Percentiles rank a stretch among this genome's conserved stretches.
phyloP scores from a whole-genome alignment of 2,113 vertebrate genomes.

The Pandion haliaetus region DNA sequence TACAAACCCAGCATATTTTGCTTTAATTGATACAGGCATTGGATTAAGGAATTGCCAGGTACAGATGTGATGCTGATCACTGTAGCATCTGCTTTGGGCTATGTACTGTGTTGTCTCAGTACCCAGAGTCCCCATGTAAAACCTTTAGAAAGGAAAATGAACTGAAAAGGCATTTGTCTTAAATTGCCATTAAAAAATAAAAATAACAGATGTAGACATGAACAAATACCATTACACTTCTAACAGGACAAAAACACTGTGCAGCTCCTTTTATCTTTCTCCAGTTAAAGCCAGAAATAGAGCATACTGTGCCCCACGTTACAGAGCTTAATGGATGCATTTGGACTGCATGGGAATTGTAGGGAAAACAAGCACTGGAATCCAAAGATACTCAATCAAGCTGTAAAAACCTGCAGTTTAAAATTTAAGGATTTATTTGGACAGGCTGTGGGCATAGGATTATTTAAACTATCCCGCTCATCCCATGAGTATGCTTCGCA shows the following conservation, averaged over 20 bases:
- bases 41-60: background rate
- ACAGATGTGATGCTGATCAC: background rate
- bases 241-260: background rate
- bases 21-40: background rate
- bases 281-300: background rate
- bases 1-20: background rate
- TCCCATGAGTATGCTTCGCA: background rate
- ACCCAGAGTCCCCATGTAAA: background rate
- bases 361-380: background rate
- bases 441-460: too few relatives aligned
- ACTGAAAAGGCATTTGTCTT: background rate
- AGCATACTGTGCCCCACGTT: background rate
- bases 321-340: background rate
- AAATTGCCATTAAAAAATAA: background rate
- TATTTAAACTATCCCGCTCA: rapidly evolving
- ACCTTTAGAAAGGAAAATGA: background rate
- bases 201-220: background rate
- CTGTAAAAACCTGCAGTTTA: background rate
- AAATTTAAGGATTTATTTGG: background rate
- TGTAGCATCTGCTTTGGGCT: background rate
- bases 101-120: background rate
- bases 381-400: rapidly evolving
- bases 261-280: background rate
- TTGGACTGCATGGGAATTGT: background rate
- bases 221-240: rapidly evolving